Percentiles rank a stretch among this genome's conserved stretches.
These are phyloP conservation scores for Charina bottae DNA, from an alignment of 2,113 vertebrate species.

Conservation along the genomic window DNA sequence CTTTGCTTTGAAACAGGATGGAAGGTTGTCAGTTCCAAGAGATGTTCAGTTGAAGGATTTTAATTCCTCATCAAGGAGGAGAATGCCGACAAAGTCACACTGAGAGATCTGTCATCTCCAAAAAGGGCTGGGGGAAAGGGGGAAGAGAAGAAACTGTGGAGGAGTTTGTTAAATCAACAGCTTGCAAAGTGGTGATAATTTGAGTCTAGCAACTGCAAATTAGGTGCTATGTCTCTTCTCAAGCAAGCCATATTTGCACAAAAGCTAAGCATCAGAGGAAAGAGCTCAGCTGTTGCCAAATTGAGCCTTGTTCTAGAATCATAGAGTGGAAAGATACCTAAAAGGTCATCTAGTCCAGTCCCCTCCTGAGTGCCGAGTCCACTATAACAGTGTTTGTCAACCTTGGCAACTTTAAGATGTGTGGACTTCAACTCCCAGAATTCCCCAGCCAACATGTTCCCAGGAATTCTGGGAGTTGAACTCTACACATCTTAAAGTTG, in stretches of 20 bases:
- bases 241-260: slow-evolving; percentile 25
- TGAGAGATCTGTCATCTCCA: slow-evolving; percentile 16
- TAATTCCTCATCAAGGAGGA: slow-evolving; percentile 51
- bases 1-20: slow-evolving; percentile 31
- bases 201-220: slow-evolving; percentile 47
- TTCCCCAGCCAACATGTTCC: too few relatives aligned
- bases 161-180: slow-evolving; percentile 43
- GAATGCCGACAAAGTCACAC: slow-evolving; percentile 36
- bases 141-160: background rate
- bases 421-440: too few relatives aligned
- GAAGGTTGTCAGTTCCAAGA: slow-evolving; percentile 45
- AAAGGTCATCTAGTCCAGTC: background rate
- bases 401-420: too few relatives aligned
- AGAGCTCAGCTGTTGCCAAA: background rate
- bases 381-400: too few relatives aligned
- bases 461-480: too few relatives aligned
- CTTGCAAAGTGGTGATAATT: slow-evolving; percentile 40
- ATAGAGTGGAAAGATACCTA: background rate
- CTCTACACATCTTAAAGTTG: too few relatives aligned
- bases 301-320: background rate
- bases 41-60: slow-evolving; percentile 14
- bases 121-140: background rate
- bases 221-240: background rate
- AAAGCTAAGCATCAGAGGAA: background rate
- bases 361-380: too few relatives aligned